Evolutionary conservation across 1,140 invertebrate species (phyloP), one percentile per base, ranked within the genome.

Genomic region (Ceratina japonica): DNA sequence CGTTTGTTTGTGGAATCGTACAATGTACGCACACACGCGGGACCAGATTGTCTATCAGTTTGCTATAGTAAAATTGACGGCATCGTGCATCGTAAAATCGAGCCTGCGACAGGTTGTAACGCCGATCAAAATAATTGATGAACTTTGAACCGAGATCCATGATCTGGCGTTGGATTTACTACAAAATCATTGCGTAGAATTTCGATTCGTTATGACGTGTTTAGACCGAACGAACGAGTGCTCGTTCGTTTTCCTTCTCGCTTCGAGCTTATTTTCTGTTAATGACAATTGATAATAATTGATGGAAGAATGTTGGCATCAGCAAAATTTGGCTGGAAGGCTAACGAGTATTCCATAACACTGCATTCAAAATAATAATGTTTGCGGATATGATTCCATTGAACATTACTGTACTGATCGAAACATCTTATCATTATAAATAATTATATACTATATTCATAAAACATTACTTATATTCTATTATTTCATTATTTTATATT

Each of bases 11-110:
- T 22, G 68, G 49, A 69, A 80, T 68, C 71, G 61, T 70, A 73
- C 56, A 80, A 62, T 65, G 61, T 69, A 73, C 56, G 68, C 58
- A 58, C 56, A 62, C 58, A 58, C 37, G 16, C 27, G 52, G 52
- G 18, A 22, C 2, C 69, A 59, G 59, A 77, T 69, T 77, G 63
- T 72, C 69, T 65, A 81, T 83, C 64, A 37, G 66, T 62, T 70
- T 24, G 5, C 37, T 54, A n/a, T 68, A 74, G 58, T 79, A 78
- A 79, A 81, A 81, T 81, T 59, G 63, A 69, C 51, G 59, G 70
- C 69, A 74, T 54, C 61, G 56, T 68, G n/a, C 70, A 54, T 78
- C 75, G 75, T 83, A 81, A 74, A 81, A 81, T 70, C 71, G 71
- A 82, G 74, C 63, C 71, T 3, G 64, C 52, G 37, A 62, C 44